These are phyloP conservation scores for Sitophilus oryzae DNA, from an alignment of 1,140 invertebrate species.

Conservation along the genomic window DNA sequence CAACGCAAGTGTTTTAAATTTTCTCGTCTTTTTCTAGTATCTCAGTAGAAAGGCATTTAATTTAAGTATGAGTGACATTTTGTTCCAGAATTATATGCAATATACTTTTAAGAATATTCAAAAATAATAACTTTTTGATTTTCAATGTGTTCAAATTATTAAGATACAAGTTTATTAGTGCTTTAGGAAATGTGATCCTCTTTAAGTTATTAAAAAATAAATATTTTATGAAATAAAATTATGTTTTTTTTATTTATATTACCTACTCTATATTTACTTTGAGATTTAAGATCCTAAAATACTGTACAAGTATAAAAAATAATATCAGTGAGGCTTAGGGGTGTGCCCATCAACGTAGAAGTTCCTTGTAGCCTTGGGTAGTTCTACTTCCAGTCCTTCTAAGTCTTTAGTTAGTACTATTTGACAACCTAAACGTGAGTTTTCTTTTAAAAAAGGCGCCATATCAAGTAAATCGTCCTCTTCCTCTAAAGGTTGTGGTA, in stretches of 20 bases:
- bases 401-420: conserved; percentile 88
- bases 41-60: not conserved
- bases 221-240: not conserved
- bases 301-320: no score
- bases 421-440: conserved; percentile 95
- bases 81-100: not conserved
- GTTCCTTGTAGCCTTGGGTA: conserved; percentile 90
- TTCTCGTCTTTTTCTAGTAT: not conserved
- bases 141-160: not conserved
- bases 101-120: not conserved
- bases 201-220: not conserved
- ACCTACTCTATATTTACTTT: no score
- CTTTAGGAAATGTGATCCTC: not conserved
- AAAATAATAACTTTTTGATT: not conserved
- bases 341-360: conserved; percentile 98
- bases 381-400: conserved; percentile 79
- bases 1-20: not conserved
- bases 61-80: not conserved
- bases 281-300: no score
- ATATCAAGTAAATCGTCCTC: conserved; percentile 97
- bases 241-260: no score
- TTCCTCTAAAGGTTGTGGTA: conserved; percentile 75
- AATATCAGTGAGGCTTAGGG: conserved; percentile 41
- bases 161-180: not conserved
- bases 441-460: conserved; percentile 92